Evolutionary conservation across 1,140 invertebrate genomes (phyloP), one percentile per base, ranked within the genome.

Genomic region (Oedothorax gibbosus): DNA sequence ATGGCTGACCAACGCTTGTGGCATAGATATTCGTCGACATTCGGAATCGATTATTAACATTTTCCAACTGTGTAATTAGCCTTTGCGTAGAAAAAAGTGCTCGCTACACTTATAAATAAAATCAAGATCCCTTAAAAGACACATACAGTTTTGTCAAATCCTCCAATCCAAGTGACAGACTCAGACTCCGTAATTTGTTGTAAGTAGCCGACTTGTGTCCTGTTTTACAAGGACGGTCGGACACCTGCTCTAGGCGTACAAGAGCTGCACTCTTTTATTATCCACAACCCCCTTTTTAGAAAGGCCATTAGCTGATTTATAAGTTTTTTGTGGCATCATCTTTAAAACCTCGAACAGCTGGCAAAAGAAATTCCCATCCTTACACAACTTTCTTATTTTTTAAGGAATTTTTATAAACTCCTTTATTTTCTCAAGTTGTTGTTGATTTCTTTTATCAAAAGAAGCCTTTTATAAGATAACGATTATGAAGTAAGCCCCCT

Each of bases 281-380:
- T 56, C 66, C 66, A n/a, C 68, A 10, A n/a, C 80, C 57, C 80
- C 35, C 69, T 73, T 82, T 82, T 73, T 64, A 10, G 21, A 73
- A 73, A 73, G 65, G 80, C 80, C 69, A 82, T 82, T 82, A 82
- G 80, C 80, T 71, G 56, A 82, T 82, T 82, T 82, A 82, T 82
- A 71, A 60, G 80, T 64, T 73, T 15, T 77, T 14, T 77, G 73
- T 73, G 73, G 73, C 62, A 21, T 72, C 54, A 15, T 51, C 69
- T 82, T 72, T 73, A 79, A 82, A 82, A 79, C 77, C 69, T 49
- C 80, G 53, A 82, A 35, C 80, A 82, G 80, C 80, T 82, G 80
- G 57, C 53, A 65, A 73, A 82, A 82, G 69, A 82, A 82, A 82
- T 82, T 82, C 73, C 51, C 51, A 18, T 77, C 75, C 21, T 56